A percentile compares a stretch with the other conserved stretches of the same genome.
These are phyloP conservation scores for Pristionchus arcanus DNA, from an alignment of 2,888 invertebrate genomes.

Conservation along the genomic window DNA sequence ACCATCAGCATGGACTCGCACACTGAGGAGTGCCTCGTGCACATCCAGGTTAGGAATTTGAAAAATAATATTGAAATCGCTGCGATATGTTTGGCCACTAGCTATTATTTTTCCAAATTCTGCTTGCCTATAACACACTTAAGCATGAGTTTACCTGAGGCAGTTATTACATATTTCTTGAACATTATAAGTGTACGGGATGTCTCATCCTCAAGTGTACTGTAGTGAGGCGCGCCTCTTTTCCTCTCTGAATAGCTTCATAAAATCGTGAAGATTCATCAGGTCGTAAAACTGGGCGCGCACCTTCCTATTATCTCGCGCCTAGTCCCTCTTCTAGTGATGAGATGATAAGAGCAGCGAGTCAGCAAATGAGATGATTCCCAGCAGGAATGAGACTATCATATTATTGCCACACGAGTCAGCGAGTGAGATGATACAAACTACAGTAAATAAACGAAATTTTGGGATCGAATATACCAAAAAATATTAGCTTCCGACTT, in stretches of 20 bases:
- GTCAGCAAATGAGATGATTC: slow-evolving; percentile 20
- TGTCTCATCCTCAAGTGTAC: not conserved
- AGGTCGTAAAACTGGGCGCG: slow-evolving; percentile 35
- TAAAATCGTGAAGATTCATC: not conserved
- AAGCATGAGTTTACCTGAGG: too few species aligned
- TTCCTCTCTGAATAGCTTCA: not conserved
- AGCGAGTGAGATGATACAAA: not conserved
- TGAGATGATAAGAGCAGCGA: not conserved
- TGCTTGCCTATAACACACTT: too few species aligned
- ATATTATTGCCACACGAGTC: not conserved
- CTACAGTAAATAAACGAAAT: not conserved
- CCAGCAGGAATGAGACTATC: not conserved
- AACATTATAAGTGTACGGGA: not conserved
- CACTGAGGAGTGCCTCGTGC: slow-evolving; percentile 66
- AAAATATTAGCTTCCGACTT: too few species aligned
- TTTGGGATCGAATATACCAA: too few species aligned
- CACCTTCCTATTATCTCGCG: not conserved
- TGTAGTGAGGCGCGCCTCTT: not conserved
- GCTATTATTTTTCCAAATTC: too few species aligned
- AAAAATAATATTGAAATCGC: too few species aligned
- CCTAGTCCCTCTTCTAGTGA: not conserved
- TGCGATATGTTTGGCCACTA: too few species aligned
- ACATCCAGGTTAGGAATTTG: slow-evolving; percentile 62
- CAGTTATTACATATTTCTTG: not conserved
- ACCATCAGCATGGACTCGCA: slow-evolving; percentile 60